Base-by-base conservation (phyloP, 2,888 invertebrate species). In the Dasypolia templi region DNA sequence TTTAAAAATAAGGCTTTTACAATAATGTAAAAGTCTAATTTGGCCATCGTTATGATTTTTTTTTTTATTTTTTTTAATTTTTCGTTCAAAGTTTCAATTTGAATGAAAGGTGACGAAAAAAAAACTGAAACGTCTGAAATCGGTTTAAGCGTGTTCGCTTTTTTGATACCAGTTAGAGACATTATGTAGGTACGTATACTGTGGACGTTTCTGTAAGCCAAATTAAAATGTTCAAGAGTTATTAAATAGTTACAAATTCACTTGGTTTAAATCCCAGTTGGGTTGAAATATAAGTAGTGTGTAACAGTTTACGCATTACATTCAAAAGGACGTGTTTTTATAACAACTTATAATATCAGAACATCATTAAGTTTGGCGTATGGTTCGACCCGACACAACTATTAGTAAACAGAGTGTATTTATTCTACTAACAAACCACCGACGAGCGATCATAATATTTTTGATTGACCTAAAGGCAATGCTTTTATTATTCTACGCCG, bases 401-500 rank as follows among this genome's bases (percentile, higher is more conserved):
- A 14, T 46, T n/a, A 39, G 3, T 55, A n/a, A 75, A 46, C 5
- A 49, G 17, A 22, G 3, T 32, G 5, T 19, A 63, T 55, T 62
- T 9, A n/a, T 17, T 26, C n/a, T 75, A 26, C 44, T 58, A 35
- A 58, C 29, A 35, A 2, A 32, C 17, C 2, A 26, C 12, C 7
- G 4, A 22, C 26, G 7, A 32, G 12, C 22, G n/a, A 56, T 56
- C 66, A 77, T 5, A 66, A 66, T 22, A 49, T 46, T 49, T 56
- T 51, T 26, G 42, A 75, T 51, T 26, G 46, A 32, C 14, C 17
- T 19, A 6, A 26, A 17, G 22, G 19, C 26, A 12, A 44, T 11
- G 5, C n/a, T 58, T 58, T 77, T 49, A 76, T 46, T 64, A 42
- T 49, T 56, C n/a, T 7, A 39, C 7, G 29, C 5, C 19, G 22